phyloP scores from a whole-genome alignment of 1,140 invertebrate genomes.

The Cyclina sinensis region DNA sequence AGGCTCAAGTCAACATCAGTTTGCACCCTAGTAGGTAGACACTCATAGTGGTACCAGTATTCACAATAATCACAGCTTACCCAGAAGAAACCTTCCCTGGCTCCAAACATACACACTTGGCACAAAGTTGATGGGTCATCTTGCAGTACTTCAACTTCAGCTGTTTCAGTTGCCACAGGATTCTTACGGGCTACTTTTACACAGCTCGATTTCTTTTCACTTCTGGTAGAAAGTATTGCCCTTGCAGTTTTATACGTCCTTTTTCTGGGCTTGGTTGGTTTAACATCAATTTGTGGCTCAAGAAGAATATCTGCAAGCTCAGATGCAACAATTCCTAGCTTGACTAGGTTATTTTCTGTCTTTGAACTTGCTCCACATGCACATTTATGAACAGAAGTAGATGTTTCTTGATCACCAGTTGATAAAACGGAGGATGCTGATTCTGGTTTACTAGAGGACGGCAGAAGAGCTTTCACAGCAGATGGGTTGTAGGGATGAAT shows the following conservation, averaged over 20 bases:
- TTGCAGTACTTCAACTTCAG: neutral
- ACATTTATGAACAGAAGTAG: neutral
- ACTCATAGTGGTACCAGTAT: too few species aligned
- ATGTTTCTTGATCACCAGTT: neutral
- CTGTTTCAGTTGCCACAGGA: neutral
- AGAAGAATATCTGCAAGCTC: conserved; percentile 12
- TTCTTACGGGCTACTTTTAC: neutral
- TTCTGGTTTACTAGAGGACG: neutral
- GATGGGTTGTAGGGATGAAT: neutral
- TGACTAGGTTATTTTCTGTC: neutral
- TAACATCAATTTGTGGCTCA: neutral
- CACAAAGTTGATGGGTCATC: neutral
- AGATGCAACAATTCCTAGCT: neutral
- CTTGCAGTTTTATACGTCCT: neutral
- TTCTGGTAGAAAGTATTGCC: too few species aligned
- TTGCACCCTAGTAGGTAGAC: neutral
- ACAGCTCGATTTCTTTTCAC: too few species aligned
- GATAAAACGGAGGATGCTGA: neutral
- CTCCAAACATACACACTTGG: too few species aligned
- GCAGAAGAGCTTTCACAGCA: conserved; percentile 1
- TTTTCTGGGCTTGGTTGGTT: neutral
- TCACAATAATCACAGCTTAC: conserved; percentile 19
- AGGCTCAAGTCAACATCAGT: conserved; percentile 10
- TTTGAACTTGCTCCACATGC: too few species aligned
- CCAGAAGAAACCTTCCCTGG: too few species aligned